Percentiles rank a stretch among this genome's conserved stretches.
Conservation (phyloP, 1,140 invertebrate species). For the Hypsibius dujardini region DNA sequence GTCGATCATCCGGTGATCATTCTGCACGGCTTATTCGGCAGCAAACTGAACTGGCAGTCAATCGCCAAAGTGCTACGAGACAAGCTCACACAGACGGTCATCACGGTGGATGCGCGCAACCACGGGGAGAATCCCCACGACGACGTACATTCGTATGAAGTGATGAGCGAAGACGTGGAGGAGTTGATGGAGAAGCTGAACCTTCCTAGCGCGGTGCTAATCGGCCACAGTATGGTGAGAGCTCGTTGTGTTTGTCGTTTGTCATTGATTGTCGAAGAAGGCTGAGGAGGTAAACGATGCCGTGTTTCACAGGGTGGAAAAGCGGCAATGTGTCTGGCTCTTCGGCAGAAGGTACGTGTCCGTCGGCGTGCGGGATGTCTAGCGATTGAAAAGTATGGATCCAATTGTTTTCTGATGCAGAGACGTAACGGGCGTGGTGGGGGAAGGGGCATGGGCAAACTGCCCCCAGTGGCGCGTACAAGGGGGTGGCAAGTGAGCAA, state of each 20-base stretch:
- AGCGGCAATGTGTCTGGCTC: not conserved
- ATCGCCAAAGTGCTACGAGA: constrained; percentile 48
- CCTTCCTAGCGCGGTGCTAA: constrained; percentile 44
- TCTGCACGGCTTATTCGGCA: constrained; percentile 66
- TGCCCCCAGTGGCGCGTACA: no score
- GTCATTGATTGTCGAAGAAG: not conserved
- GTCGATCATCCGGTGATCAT: constrained; percentile 47
- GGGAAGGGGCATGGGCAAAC: no score
- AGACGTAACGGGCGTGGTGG: no score
- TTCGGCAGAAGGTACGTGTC: not conserved
- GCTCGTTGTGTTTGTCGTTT: constrained; percentile 23
- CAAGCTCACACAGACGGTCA: constrained; percentile 31
- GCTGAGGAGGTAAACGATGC: not conserved
- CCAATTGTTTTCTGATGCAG: no score
- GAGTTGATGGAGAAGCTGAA: constrained; percentile 44
- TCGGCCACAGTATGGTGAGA: constrained; percentile 83
- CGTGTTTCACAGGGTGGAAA: constrained; percentile 8
- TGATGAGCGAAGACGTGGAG: constrained; percentile 52
- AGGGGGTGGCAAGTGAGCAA: no score
- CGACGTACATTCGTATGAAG: constrained; percentile 46
- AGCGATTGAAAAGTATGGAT: no score
- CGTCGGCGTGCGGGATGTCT: no score
- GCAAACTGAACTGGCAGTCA: constrained; percentile 63
- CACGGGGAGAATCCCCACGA: constrained; percentile 73
- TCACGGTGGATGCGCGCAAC: constrained; percentile 66